phyloP scores from a whole-genome alignment of 2,113 vertebrate genomes.

The Eira barbara region DNA sequence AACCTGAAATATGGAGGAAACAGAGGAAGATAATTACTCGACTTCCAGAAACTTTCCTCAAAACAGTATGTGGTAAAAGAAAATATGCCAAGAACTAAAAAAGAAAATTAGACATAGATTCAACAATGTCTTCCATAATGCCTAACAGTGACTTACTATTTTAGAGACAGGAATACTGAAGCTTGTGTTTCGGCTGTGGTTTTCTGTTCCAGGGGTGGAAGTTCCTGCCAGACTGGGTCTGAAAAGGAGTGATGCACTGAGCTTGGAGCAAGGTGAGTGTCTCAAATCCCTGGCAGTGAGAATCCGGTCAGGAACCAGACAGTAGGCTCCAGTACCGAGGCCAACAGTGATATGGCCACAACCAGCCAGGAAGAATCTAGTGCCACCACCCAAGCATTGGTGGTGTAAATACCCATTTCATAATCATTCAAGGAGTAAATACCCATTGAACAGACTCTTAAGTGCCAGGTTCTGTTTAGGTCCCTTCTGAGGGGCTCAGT shows the following conservation, averaged over 20 bases:
- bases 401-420: not conserved
- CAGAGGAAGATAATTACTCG: not conserved
- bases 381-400: not conserved
- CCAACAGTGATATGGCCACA: accelerated
- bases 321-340: not conserved
- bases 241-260: not conserved
- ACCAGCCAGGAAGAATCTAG: too few relatives aligned
- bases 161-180: not conserved
- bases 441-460: not conserved
- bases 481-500: not conserved
- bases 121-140: not conserved
- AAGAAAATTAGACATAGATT: not conserved
- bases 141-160: not conserved
- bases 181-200: not conserved
- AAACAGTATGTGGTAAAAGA: not conserved
- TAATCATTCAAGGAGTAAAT: not conserved
- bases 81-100: not conserved
- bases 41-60: not conserved
- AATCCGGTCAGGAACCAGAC: not conserved
- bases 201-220: not conserved
- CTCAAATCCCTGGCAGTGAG: not conserved
- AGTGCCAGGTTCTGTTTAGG: not conserved
- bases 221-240: not conserved
- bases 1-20: not conserved
- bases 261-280: not conserved